Evolutionary conservation across 2,888 invertebrate species (phyloP).

Genomic region (Pristionchus exspectatus): DNA sequence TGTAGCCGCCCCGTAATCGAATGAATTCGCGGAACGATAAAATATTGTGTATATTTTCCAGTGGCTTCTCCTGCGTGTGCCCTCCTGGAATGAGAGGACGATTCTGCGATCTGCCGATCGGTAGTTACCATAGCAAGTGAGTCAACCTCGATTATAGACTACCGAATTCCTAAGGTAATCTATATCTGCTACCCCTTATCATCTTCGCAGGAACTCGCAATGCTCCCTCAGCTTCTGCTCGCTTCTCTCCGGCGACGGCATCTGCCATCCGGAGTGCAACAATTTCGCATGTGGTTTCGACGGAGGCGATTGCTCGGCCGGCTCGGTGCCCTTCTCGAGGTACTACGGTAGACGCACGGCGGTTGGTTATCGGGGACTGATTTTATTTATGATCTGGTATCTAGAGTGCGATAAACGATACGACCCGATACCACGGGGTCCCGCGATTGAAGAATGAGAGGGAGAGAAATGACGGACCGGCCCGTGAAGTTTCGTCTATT

Average conservation of each 20-base stretch:
- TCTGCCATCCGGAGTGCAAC: conserved; percentile 96
- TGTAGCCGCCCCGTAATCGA: no score
- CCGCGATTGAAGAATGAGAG: no score
- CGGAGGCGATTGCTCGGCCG: conserved; percentile 86
- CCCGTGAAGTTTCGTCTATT: no score
- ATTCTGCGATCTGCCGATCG: conserved; percentile 89
- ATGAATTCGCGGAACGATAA: background rate
- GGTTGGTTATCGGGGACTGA: no score
- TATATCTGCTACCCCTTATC: no score
- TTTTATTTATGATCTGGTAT: no score
- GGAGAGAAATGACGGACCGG: no score
- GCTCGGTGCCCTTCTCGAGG: conserved; percentile 52
- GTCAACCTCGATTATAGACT: background rate
- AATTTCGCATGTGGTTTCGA: conserved; percentile 98
- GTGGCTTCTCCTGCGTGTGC: conserved; percentile 94
- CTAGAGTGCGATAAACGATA: no score
- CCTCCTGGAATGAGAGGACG: conserved; percentile 93
- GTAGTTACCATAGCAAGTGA: conserved; percentile 57
- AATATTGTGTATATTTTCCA: conserved; percentile 89
- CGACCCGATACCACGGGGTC: no score
- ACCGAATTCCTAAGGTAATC: background rate
- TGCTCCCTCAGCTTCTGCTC: conserved; percentile 2
- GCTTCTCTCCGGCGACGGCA: conserved; percentile 88
- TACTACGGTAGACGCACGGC: conserved; percentile 83
- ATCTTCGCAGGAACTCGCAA: background rate